Evolutionary conservation across 92 coral and sea anemone species (phyloP).

Genomic region (Epizoanthus rinbou): DNA sequence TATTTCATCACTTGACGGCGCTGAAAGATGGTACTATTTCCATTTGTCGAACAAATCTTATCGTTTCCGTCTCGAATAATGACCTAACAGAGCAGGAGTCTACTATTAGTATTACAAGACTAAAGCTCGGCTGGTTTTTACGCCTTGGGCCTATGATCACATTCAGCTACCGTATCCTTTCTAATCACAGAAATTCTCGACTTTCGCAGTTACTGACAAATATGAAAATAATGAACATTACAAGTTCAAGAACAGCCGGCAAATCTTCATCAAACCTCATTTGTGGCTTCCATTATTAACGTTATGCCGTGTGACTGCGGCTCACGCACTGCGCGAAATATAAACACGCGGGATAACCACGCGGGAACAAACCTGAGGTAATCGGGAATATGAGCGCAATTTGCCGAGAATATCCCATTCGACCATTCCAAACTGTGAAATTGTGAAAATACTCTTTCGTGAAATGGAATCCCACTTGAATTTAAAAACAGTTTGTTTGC

Average conservation of each 20-base stretch:
- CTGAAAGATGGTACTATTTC: constrained; percentile 12
- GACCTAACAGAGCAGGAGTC: not conserved
- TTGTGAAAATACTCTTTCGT: not conserved
- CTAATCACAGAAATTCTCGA: constrained; percentile 9
- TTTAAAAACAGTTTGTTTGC: not conserved
- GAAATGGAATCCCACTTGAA: not conserved
- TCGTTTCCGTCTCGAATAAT: constrained; percentile 31
- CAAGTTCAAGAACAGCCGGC: constrained; percentile 10
- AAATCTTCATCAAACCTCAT: not conserved
- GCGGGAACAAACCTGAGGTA: not conserved
- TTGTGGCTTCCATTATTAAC: not conserved
- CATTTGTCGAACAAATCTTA: not conserved
- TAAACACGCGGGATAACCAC: not conserved
- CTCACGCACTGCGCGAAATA: constrained; percentile 29
- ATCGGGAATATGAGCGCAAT: constrained; percentile 3
- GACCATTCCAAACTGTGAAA: not conserved
- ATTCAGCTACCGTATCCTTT: not conserved
- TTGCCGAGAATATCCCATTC: not conserved
- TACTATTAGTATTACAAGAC: not conserved
- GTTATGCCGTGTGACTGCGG: not conserved
- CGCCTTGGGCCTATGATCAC: not conserved
- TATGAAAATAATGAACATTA: not conserved
- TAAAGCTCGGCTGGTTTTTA: not conserved
- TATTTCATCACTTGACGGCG: constrained; percentile 14
- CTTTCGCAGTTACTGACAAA: constrained; percentile 6